A percentile compares a stretch with the other conserved stretches of the same genome.
Evolutionary conservation across 2,888 invertebrate genomes (phyloP).

Genomic region (Acrobasis consociella): DNA sequence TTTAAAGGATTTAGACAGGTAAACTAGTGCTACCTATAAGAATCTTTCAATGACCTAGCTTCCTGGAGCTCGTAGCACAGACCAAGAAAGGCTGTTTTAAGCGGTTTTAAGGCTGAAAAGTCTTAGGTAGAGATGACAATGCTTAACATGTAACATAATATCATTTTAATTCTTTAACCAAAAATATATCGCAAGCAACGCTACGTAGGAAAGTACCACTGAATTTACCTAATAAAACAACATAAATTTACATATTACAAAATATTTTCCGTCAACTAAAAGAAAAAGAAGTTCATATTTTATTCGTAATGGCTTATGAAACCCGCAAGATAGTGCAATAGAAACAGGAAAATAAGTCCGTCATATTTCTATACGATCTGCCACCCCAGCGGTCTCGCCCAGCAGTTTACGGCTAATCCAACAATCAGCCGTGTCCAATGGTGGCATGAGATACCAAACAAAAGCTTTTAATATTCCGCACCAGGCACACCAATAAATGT

Average conservation of each 20-base stretch:
- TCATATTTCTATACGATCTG: constrained; percentile 4
- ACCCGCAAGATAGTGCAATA: constrained; percentile 38
- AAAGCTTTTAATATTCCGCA: constrained; percentile 76
- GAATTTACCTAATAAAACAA: too few species aligned
- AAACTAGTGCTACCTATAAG: too few species aligned
- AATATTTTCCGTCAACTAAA: constrained; percentile 46
- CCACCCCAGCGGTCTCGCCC: constrained; percentile 30
- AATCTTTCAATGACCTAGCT: too few species aligned
- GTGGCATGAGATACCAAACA: constrained; percentile 54
- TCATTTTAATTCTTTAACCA: too few species aligned
- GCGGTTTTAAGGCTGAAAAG: too few species aligned
- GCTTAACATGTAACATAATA: too few species aligned
- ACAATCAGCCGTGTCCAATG: constrained; percentile 65
- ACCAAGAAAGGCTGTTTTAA: too few species aligned
- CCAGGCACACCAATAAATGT: constrained; percentile 74
- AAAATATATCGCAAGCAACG: too few species aligned
- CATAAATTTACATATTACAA: constrained; percentile 5
- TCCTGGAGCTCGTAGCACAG: too few species aligned
- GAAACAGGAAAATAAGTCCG: constrained; percentile 3
- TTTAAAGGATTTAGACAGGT: too few species aligned
- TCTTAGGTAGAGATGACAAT: too few species aligned
- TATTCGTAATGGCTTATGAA: constrained; percentile 24
- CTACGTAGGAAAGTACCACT: too few species aligned
- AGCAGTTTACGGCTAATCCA: constrained; percentile 50
- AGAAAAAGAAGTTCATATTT: background rate